Conservation (phyloP, 2,888 invertebrate genomes). For the Sphaerophoria taeniata region DNA sequence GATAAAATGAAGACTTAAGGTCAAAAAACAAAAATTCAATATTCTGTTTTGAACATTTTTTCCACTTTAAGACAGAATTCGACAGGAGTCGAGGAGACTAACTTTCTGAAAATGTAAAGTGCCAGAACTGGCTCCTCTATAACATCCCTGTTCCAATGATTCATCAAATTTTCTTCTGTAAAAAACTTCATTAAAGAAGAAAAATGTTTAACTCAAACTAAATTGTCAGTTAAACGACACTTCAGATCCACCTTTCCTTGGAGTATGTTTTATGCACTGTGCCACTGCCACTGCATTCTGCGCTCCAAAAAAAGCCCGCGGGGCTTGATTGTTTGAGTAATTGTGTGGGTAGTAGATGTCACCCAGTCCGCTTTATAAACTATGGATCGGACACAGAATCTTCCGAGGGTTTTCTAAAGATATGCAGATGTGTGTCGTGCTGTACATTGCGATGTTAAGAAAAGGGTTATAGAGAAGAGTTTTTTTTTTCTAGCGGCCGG, state of each 20-base stretch:
- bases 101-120: too few relatives aligned
- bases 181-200: conserved; percentile 27
- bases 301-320: conserved; percentile 40
- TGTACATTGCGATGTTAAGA: background rate
- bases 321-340: conserved; percentile 66
- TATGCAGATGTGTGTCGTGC: conserved; percentile 37
- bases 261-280: background rate
- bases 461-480: background rate
- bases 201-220: conserved; percentile 55
- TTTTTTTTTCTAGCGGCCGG: conserved; percentile 4
- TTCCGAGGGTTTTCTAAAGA: conserved; percentile 53
- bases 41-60: too few relatives aligned
- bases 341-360: conserved; percentile 49
- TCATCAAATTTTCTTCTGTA: conserved; percentile 12
- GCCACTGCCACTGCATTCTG: background rate
- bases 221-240: conserved; percentile 69
- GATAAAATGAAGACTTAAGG: too few relatives aligned
- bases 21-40: too few relatives aligned
- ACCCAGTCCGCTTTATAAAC: background rate
- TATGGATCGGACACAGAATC: conserved; percentile 59
- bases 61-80: too few relatives aligned
- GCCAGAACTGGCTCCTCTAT: background rate
- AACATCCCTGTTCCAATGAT: conserved; percentile 20
- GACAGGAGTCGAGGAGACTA: too few relatives aligned
- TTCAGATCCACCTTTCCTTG: conserved; percentile 58